These are phyloP conservation scores for Melanotaenia boesemani DNA, from an alignment of 2,797 vertebrate genomes.

Conservation along the genomic window DNA sequence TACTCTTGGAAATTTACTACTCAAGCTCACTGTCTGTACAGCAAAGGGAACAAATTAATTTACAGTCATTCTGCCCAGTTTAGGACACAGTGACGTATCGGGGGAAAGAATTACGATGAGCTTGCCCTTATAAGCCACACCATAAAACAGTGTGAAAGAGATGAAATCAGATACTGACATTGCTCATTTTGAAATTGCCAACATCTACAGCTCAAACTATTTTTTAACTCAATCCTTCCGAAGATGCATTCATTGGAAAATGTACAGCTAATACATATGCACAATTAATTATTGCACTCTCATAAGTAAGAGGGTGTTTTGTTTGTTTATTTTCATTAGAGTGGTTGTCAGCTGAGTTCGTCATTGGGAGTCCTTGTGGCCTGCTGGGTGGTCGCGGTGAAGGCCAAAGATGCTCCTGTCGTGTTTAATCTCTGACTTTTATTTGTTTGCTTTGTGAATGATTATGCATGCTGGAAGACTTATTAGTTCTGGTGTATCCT, in stretches of 20 bases:
- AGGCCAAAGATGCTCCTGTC: constrained; percentile 76
- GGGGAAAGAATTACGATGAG: constrained; percentile 76
- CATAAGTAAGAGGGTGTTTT: constrained; percentile 46
- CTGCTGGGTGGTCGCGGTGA: constrained; percentile 76
- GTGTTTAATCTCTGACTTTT: constrained; percentile 81
- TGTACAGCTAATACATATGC: constrained; percentile 26
- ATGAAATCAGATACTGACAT: constrained; percentile 72
- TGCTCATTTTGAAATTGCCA: constrained; percentile 45
- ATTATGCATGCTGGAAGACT: constrained; percentile 81
- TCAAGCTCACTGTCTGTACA: constrained; percentile 64
- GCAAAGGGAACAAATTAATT: constrained; percentile 77
- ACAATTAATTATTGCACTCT: constrained; percentile 59
- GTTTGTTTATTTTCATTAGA: constrained; percentile 72
- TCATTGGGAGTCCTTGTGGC: constrained; percentile 58
- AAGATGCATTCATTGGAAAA: constrained; percentile 34
- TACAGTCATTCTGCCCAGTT: constrained; percentile 71
- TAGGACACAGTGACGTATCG: constrained; percentile 70
- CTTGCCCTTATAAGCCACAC: constrained; percentile 55
- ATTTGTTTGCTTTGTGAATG: constrained; percentile 83
- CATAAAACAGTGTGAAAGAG: constrained; percentile 70
- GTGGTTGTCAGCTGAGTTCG: constrained; percentile 60
- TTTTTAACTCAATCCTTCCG: not conserved
- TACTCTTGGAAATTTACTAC: constrained; percentile 73
- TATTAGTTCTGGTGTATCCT: constrained; percentile 74
- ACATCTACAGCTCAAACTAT: constrained; percentile 14